A percentile compares a stretch with the other conserved stretches of the same genome.
Evolutionary conservation across 2,113 vertebrate species (phyloP).

Genomic region (Hemiscyllium ocellatum): DNA sequence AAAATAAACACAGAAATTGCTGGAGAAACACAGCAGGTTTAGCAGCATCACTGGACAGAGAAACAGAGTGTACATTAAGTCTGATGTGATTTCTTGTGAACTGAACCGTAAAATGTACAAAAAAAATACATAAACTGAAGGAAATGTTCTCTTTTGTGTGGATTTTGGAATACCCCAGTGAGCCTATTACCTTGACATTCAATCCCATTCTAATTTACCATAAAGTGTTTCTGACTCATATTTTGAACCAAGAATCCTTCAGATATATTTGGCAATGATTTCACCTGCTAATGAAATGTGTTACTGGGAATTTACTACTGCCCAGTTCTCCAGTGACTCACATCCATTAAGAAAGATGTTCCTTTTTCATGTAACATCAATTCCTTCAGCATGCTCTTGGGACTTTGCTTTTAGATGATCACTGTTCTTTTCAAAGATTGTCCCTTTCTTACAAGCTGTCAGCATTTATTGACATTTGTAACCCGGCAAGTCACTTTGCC

Average conservation of each 20-base stretch:
- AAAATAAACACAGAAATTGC: too few relatives aligned
- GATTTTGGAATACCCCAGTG: background rate
- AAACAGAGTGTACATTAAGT: too few relatives aligned
- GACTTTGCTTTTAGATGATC: background rate
- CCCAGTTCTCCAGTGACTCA: background rate
- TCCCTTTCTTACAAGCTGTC: background rate
- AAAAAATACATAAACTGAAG: background rate
- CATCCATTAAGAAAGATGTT: background rate
- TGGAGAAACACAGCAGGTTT: too few relatives aligned
- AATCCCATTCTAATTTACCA: background rate
- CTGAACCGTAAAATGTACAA: background rate
- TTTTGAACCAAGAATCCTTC: background rate
- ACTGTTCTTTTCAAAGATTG: background rate
- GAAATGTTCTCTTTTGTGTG: background rate
- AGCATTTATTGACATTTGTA: background rate
- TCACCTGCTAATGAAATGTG: background rate
- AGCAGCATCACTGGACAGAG: too few relatives aligned
- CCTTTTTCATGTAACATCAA: background rate
- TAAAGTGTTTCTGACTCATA: background rate
- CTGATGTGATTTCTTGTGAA: too few relatives aligned
- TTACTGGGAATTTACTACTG: background rate
- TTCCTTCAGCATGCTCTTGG: background rate
- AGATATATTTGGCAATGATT: background rate
- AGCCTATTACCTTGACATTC: background rate
- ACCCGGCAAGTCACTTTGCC: background rate